A percentile compares a stretch with the other conserved stretches of the same genome.
phyloP scores from a whole-genome alignment of 2,797 vertebrate species.

The Sebastes baramenuke region DNA sequence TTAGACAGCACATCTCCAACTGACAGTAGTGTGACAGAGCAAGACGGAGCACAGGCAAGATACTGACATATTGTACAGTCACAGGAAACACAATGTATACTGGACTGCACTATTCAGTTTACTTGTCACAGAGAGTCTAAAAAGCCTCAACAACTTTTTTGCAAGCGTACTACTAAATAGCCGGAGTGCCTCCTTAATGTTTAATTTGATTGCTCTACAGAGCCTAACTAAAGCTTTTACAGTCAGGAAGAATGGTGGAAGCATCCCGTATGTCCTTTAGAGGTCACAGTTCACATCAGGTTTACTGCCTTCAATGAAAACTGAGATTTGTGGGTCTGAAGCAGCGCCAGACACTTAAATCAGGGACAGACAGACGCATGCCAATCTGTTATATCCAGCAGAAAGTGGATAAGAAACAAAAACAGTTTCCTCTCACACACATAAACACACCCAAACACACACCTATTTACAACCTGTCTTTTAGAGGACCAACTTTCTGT shows the following conservation, averaged over 20 bases:
- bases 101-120: background rate
- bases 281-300: conserved; percentile 37
- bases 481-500: conserved; percentile 41
- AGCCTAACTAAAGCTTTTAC: conserved; percentile 21
- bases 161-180: background rate
- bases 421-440: conserved; percentile 1
- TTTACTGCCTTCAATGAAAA: conserved; percentile 47
- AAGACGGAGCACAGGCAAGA: background rate
- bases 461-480: conserved; percentile 63
- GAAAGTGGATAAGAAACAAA: conserved; percentile 41
- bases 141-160: background rate
- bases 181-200: background rate
- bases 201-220: conserved; percentile 13
- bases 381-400: conserved; percentile 32
- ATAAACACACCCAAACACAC: background rate
- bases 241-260: background rate
- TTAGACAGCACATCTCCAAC: background rate
- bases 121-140: background rate
- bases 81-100: background rate
- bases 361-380: conserved; percentile 1
- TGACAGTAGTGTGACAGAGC: background rate
- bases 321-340: conserved; percentile 50
- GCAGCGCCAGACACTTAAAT: conserved; percentile 28
- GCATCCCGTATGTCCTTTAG: conserved; percentile 4
- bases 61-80: background rate